Evolutionary conservation across 2,888 invertebrate species (phyloP).

Genomic region (Ryuthela nishihirai): DNA sequence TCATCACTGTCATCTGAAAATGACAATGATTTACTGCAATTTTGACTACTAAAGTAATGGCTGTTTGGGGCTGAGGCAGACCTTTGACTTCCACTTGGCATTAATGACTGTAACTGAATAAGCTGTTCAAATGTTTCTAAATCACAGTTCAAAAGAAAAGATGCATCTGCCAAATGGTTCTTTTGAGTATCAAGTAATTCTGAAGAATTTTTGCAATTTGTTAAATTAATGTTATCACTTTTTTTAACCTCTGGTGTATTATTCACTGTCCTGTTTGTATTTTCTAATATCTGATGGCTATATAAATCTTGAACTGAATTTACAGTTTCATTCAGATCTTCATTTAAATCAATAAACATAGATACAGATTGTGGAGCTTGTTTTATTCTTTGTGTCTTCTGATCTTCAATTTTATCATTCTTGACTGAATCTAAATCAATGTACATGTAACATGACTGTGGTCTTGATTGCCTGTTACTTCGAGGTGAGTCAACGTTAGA

Average conservation of each 20-base stretch:
- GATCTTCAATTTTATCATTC: constrained; percentile 1
- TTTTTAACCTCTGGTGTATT: neutral
- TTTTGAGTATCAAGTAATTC: neutral
- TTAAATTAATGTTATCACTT: neutral
- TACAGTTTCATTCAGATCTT: constrained; percentile 7
- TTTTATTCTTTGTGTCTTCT: constrained; percentile 1
- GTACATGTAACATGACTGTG: constrained; percentile 37
- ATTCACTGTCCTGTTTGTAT: neutral
- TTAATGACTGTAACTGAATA: too few species aligned
- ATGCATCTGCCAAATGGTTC: too few species aligned
- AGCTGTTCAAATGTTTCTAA: too few species aligned
- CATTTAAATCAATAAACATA: constrained; percentile 39
- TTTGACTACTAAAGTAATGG: too few species aligned
- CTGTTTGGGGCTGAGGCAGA: too few species aligned
- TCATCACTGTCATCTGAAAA: too few species aligned
- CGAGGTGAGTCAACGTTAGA: neutral
- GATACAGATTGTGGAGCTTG: constrained; percentile 23
- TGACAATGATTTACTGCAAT: too few species aligned
- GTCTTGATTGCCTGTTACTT: constrained; percentile 3
- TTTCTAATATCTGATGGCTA: neutral
- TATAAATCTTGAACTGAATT: constrained; percentile 2
- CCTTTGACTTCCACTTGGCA: too few species aligned
- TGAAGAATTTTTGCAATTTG: neutral
- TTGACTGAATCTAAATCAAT: constrained; percentile 34
- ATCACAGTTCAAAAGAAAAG: too few species aligned